Evolutionary conservation across 2,113 vertebrate genomes (phyloP).

Genomic region (Plectropomus leopardus): DNA sequence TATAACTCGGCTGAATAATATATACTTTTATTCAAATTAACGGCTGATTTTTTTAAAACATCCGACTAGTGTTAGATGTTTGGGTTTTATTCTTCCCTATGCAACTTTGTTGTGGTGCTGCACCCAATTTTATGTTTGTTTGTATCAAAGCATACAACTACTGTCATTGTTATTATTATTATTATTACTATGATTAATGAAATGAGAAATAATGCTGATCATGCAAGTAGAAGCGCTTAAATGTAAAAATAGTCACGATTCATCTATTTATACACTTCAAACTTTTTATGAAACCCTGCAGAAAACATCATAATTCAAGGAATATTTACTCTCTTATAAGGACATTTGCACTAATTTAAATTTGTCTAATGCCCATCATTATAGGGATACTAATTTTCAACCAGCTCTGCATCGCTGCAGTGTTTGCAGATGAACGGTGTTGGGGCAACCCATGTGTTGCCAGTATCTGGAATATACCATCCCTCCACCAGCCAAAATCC

Average conservation of each 20-base stretch:
- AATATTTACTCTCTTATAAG: not conserved
- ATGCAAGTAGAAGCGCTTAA: slow-evolving; percentile 65
- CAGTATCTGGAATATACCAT: too few species aligned
- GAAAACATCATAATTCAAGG: slow-evolving; percentile 14
- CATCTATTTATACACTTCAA: slow-evolving; percentile 5
- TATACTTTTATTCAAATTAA: not conserved
- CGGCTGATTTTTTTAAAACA: too few species aligned
- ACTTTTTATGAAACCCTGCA: slow-evolving; percentile 45
- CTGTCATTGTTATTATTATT: not conserved
- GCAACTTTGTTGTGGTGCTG: slow-evolving; percentile 61
- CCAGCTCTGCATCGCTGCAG: too few species aligned
- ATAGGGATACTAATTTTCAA: too few species aligned
- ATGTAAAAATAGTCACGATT: slow-evolving; percentile 13
- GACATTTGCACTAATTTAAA: not conserved
- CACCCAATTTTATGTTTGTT: slow-evolving; percentile 63
- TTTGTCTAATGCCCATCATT: slow-evolving; percentile 3
- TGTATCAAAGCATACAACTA: slow-evolving; percentile 56
- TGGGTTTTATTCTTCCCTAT: not conserved
- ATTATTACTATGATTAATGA: slow-evolving; percentile 23
- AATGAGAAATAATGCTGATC: slow-evolving; percentile 51
- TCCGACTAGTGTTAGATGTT: not conserved
- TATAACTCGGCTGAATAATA: not conserved
- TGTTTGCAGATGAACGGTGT: too few species aligned
- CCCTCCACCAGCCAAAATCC: too few species aligned
- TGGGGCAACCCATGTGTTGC: too few species aligned